Conservation (phyloP, 2,797 vertebrate genomes). For the Ctenopoma kingsleyae region DNA sequence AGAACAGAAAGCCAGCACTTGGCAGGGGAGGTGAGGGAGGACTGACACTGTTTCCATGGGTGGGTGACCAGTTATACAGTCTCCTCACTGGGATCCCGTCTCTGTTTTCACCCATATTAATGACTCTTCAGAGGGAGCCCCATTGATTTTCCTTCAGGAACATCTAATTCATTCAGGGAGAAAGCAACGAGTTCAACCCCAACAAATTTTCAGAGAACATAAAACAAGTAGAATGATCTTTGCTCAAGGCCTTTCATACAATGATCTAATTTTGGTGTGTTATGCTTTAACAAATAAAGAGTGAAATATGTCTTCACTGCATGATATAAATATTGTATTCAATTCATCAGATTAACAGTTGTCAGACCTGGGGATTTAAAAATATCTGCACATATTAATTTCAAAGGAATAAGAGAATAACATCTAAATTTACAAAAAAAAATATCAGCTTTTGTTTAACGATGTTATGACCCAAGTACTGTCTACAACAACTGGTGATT, state of each 20-base stretch:
- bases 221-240: neutral
- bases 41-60: slow-evolving; percentile 48
- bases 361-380: too few relatives aligned
- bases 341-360: neutral
- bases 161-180: slow-evolving; percentile 46
- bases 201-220: slow-evolving; percentile 14
- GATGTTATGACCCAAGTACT: too few relatives aligned
- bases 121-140: slow-evolving; percentile 45
- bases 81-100: slow-evolving; percentile 31
- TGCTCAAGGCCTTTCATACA: too few relatives aligned
- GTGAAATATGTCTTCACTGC: neutral
- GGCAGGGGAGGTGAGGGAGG: slow-evolving; percentile 34
- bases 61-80: slow-evolving; percentile 30
- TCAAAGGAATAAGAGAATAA: too few relatives aligned
- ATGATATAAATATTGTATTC: neutral
- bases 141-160: slow-evolving; percentile 58
- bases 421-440: too few relatives aligned
- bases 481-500: too few relatives aligned
- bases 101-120: slow-evolving; percentile 55
- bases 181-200: slow-evolving; percentile 16
- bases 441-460: too few relatives aligned
- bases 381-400: neutral
- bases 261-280: neutral
- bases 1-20: slow-evolving; percentile 48
- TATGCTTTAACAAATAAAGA: neutral